These are phyloP conservation scores for Prietella phreatophila DNA, from an alignment of 2,113 vertebrate genomes.

Conservation along the genomic window DNA sequence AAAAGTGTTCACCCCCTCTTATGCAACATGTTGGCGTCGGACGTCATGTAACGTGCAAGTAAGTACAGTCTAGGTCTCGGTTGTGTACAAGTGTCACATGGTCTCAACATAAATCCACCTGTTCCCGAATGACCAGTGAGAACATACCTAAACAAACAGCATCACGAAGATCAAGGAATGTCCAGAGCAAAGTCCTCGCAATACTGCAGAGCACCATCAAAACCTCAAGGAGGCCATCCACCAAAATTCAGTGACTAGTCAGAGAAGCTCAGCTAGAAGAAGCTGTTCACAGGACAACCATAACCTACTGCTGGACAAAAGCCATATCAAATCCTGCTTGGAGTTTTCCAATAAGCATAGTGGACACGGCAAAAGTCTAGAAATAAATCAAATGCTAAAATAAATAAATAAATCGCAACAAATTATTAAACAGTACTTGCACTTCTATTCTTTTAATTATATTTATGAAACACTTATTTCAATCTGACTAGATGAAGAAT, in stretches of 20 bases:
- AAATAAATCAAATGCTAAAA: background rate
- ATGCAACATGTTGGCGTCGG: background rate
- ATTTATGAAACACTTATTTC: background rate
- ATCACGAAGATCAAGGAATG: background rate
- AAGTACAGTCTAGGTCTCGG: background rate
- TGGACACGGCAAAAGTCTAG: background rate
- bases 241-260: background rate
- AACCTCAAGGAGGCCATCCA: background rate
- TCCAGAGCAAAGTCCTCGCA: background rate
- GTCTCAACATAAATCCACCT: background rate
- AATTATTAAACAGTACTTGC: background rate
- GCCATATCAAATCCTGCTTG: background rate
- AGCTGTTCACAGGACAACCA: background rate
- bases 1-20: background rate
- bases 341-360: background rate
- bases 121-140: background rate
- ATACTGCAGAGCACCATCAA: background rate
- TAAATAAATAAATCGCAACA: no score
- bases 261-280: background rate
- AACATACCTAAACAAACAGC: background rate
- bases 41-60: background rate
- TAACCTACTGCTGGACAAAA: background rate
- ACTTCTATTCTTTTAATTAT: background rate
- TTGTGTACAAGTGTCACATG: background rate
- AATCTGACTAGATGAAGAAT: background rate